Conservation (phyloP, 2,113 vertebrate genomes). For the Argyrosomus japonicus region DNA sequence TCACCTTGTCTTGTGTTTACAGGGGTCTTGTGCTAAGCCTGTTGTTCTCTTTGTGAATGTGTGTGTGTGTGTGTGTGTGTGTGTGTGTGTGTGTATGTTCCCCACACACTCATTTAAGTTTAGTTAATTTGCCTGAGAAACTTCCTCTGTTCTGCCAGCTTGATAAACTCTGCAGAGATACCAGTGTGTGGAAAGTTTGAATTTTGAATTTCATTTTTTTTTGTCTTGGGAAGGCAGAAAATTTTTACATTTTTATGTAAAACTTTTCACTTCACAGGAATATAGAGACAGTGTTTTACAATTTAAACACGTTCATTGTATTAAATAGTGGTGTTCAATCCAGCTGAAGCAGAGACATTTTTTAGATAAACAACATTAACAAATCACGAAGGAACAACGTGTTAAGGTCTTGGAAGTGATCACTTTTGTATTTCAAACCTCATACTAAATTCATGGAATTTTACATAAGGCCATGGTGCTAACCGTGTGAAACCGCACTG, state of each 20-base stretch:
- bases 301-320: neutral
- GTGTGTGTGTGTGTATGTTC: neutral
- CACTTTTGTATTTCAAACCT: neutral
- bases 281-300: conserved; percentile 5
- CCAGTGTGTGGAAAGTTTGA: neutral
- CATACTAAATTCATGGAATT: neutral
- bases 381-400: neutral
- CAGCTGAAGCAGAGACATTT: neutral
- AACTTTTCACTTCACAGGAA: neutral
- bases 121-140: conserved; percentile 8
- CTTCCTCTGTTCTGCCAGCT: neutral
- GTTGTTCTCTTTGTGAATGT: neutral
- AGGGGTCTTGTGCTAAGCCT: neutral
- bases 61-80: neutral
- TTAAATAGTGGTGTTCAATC: neutral
- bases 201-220: neutral
- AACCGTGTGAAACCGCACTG: neutral
- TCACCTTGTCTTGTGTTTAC: conserved; percentile 23
- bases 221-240: neutral
- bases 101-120: conserved; percentile 9
- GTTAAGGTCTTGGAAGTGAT: neutral
- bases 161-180: neutral
- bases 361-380: neutral
- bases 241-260: neutral
- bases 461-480: neutral